Percentiles rank a stretch among this genome's conserved stretches.
Evolutionary conservation across 2,888 invertebrate species (phyloP).

Genomic region (Exephanes ischioxanthus): DNA sequence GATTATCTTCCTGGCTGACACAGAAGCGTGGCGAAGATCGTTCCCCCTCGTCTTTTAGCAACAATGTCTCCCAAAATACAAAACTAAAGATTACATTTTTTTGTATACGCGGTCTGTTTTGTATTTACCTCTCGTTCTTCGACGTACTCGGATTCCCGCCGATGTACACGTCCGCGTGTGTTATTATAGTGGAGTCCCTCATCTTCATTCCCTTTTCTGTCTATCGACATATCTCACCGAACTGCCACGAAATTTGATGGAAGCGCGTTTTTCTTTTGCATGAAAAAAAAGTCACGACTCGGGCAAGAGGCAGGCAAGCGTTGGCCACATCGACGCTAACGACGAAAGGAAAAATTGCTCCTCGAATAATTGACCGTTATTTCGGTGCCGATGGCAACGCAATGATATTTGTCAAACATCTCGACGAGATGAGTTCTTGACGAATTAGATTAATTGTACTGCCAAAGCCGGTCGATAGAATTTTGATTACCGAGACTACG

Average conservation of each 20-base stretch:
- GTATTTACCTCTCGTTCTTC: constrained; percentile 74
- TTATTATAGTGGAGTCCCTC: constrained; percentile 79
- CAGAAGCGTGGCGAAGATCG: not conserved
- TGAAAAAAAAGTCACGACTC: not conserved
- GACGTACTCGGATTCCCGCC: constrained; percentile 76
- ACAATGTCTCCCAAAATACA: constrained; percentile 16
- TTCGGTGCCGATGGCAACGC: no score
- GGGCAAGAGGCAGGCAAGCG: not conserved
- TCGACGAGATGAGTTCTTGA: not conserved
- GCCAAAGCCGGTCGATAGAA: not conserved
- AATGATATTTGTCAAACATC: not conserved
- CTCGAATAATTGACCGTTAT: not conserved
- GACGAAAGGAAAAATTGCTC: not conserved
- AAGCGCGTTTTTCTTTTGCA: constrained; percentile 13
- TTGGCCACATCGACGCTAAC: not conserved
- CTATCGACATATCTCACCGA: constrained; percentile 20
- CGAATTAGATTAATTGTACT: not conserved
- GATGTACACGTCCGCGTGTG: constrained; percentile 80
- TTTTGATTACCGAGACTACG: not conserved
- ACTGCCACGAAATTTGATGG: constrained; percentile 3
- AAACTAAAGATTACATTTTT: not conserved
- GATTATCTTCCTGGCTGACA: constrained; percentile 10
- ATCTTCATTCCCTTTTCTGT: constrained; percentile 68
- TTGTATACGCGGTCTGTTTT: not conserved
- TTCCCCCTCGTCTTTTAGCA: not conserved